phyloP scores from a whole-genome alignment of 1,140 invertebrate genomes.

The Condylostylus longicornis region DNA sequence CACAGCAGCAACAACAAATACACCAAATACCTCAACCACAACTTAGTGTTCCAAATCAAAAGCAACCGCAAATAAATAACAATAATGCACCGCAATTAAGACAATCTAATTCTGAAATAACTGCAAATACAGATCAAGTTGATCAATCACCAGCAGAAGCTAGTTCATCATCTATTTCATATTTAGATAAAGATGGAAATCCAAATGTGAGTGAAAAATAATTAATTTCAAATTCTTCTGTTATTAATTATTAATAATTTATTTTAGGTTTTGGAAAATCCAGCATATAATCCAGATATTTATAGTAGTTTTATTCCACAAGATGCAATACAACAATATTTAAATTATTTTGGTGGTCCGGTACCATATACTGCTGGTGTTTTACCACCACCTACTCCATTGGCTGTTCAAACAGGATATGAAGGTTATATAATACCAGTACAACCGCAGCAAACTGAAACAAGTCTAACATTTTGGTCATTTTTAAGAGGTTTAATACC shows the following conservation, averaged over 20 bases:
- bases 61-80: background rate
- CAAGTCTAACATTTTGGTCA: slow-evolving; percentile 8
- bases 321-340: slow-evolving; percentile 27
- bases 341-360: slow-evolving; percentile 22
- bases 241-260: too few relatives aligned
- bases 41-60: background rate
- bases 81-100: too few relatives aligned
- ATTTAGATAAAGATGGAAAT: too few relatives aligned
- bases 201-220: too few relatives aligned
- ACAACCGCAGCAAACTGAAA: slow-evolving; percentile 6
- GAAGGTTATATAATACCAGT: slow-evolving; percentile 26
- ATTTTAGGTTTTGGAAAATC: too few relatives aligned
- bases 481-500: slow-evolving; percentile 17
- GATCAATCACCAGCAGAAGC: too few relatives aligned
- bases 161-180: too few relatives aligned
- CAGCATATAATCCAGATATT: slow-evolving; percentile 19
- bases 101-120: too few relatives aligned
- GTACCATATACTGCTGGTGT: slow-evolving; percentile 15
- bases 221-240: too few relatives aligned
- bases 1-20: too few relatives aligned
- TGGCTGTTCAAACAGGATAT: slow-evolving; percentile 30
- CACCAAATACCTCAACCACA: background rate
- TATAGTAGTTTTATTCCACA: slow-evolving; percentile 22
- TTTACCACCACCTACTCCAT: slow-evolving; percentile 13
- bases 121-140: too few relatives aligned